Base-by-base conservation (phyloP, 2,888 invertebrate genomes). In the Archaeoteleia sp. region DNA sequence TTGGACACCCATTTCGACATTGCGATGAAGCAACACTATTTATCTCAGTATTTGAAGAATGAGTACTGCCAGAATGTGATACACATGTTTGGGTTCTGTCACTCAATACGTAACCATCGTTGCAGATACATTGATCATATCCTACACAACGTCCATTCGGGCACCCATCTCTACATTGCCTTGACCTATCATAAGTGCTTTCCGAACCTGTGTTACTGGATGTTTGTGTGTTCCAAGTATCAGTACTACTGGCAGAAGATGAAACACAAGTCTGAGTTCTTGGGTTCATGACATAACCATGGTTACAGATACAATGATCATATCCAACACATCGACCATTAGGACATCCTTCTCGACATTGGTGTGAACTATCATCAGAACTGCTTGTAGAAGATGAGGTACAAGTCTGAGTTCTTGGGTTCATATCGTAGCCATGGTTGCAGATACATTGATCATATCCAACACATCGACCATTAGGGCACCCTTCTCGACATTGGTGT, bases 381-480 rank as follows among this genome's bases (percentile, higher is more conserved):
- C 5, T 5, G 20, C 3, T 20, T 4, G 3, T 20, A 20, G 14
- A 8, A 37, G 34, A 15, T 15, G 83, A 73, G 5, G 77, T 72
- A 65, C 85, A 85, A n/a, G 68, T 70, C 10, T 72, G 65, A 3
- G 30, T 45, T 27, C 87, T 88, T 70, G 85, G 81, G 74, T 91
- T 90, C 73, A 91, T 91, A 51, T 87, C 82, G 78, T 87, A 93
- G 0, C 93, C 93, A 0, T 88, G 87, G 72, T 91, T 90, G 77
- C 93, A 93, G 62, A 92, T 87, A 78, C 93, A 93, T 76, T 91
- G 88, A 81, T 92, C 90, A 0, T 93, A 93, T 0, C 89, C 89
- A 0, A 91, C 89, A 74, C 93, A 93, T 12, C 88, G 87, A 0
- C 93, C 93, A 76, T 93, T 93, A 6, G 87, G 87, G 72, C 93